Evolutionary conservation across 2,797 vertebrate genomes (phyloP), one percentile per base, ranked within the genome.

Genomic region (Karalla daura): DNA sequence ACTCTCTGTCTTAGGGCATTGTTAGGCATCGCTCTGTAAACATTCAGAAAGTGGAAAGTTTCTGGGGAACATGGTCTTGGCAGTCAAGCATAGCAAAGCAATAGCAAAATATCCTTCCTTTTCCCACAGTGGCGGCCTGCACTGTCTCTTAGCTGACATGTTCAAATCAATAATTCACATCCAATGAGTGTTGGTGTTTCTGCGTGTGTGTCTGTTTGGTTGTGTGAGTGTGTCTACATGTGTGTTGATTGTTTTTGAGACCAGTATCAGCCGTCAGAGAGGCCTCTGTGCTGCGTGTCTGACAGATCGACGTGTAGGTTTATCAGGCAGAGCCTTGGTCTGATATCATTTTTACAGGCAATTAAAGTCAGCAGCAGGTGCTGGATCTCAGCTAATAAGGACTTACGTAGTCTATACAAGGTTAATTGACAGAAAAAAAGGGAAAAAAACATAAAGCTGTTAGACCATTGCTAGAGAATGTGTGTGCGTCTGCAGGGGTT

Each of bases 131-230:
- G 75, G 79, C 56, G 17, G 56, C 84, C 83, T 77, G 68, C 15
- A 69, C 81, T 88, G 83, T 81, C 78, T 89, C 82, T 86, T 66
- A 82, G 78, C 86, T 91, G 89, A 90, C 91, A 91, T 92, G 88
- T 89, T 91, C 62, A 65, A 90, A 93, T 93, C 89, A 92, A 93
- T 92, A 89, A 92, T 89, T 91, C 79, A 91, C 87, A 85, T 81
- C 72, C 71, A 70, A 61, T 83, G 85, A 83, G 76, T 51, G 73
- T 33, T 55, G 44, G 70, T 70, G 65, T 76, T 62, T 63, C 4
- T 65, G 14, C 56, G 41, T 56, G 25, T 51, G 10, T 50, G 28
- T 43, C 20, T 64, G 45, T 21, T 15, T 52, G 49, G 21, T 36
- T 43, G 37, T 36, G 33, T 21, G 39, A 17, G 50, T n/a, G 24